A percentile compares a stretch with the other conserved stretches of the same genome.
phyloP scores from a whole-genome alignment of 2,797 vertebrate species.

The Cirrhinus mrigala region DNA sequence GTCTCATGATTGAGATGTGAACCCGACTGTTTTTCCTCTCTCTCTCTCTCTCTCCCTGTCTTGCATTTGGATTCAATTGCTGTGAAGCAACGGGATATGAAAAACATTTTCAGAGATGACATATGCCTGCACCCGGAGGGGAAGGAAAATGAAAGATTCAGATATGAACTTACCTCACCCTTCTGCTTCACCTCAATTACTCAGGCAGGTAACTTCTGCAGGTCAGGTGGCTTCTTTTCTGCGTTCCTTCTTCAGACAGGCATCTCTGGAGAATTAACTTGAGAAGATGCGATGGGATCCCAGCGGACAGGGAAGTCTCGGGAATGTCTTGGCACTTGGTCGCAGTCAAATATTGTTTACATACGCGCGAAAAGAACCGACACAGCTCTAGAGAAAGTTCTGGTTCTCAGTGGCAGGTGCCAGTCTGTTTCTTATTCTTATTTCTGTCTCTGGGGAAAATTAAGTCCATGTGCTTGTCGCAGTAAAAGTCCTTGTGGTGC shows the following conservation, averaged over 20 bases:
- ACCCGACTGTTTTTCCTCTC: conserved; percentile 71
- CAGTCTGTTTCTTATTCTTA: conserved; percentile 60
- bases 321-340: conserved; percentile 65
- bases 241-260: conserved; percentile 76
- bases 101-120: conserved; percentile 65
- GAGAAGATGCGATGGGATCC: conserved; percentile 43
- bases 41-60: conserved; percentile 59
- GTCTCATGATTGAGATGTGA: conserved; percentile 80
- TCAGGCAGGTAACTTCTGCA: conserved; percentile 70
- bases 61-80: conserved; percentile 67
- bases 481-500: conserved; percentile 71
- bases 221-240: conserved; percentile 72
- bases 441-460: conserved; percentile 69
- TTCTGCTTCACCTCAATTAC: conserved; percentile 62
- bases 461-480: conserved; percentile 74
- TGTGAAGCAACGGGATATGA: conserved; percentile 68
- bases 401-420: conserved; percentile 68
- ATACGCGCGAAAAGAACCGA: conserved; percentile 54
- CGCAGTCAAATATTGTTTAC: conserved; percentile 71
- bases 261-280: conserved; percentile 73
- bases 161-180: conserved; percentile 64
- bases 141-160: conserved; percentile 54
- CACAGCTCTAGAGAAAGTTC: conserved; percentile 48
- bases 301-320: conserved; percentile 50
- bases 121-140: conserved; percentile 54